Conservation (phyloP, 1,140 invertebrate species). For the Pentalonia nigronervosa region DNA sequence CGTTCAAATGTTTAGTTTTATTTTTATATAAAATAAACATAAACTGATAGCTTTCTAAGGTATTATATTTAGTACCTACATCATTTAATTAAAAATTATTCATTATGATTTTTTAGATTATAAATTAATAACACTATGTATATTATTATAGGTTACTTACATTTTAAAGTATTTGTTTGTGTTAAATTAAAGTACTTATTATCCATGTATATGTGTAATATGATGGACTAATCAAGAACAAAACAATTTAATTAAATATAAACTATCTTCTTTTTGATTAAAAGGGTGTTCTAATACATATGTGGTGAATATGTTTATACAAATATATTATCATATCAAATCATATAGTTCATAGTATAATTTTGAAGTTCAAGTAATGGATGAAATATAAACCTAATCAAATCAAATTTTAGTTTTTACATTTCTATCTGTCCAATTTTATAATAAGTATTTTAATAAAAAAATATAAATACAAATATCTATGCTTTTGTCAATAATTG, state of each 20-base stretch:
- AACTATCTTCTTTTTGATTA: background rate
- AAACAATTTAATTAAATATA: background rate
- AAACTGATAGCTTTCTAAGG: background rate
- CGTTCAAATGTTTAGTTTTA: background rate
- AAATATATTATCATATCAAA: background rate
- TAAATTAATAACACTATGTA: background rate
- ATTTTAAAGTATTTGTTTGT: background rate
- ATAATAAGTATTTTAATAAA: conserved; percentile 24
- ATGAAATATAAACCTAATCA: background rate
- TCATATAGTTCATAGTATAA: background rate
- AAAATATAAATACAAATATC: background rate
- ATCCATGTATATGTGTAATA: background rate
- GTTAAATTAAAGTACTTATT: conserved; percentile 13
- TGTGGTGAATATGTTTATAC: background rate
- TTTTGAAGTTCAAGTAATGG: background rate
- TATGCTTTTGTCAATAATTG: background rate
- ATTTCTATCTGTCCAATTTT: background rate
- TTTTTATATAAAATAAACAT: background rate
- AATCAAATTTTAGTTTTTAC: background rate
- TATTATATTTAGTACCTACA: background rate
- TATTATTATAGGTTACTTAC: background rate
- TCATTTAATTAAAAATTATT: background rate
- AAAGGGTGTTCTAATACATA: background rate
- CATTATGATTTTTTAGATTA: conserved; percentile 10
- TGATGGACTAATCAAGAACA: background rate